Evolutionary conservation across 2,888 invertebrate species (phyloP), one percentile per base, ranked within the genome.

Genomic region (Drosophila kokeensis): DNA sequence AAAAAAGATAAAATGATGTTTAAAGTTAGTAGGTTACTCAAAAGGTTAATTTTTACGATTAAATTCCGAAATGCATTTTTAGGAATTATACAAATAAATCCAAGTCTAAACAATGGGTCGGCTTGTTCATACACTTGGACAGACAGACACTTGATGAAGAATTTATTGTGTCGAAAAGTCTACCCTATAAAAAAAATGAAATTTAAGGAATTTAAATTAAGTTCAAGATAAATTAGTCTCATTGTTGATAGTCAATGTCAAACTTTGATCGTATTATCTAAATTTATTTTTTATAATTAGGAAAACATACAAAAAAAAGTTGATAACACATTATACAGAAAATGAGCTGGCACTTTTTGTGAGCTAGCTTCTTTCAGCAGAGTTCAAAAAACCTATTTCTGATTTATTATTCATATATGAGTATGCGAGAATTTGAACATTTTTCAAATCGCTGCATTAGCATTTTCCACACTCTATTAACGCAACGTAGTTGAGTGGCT

Each of bases 401-500:
- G 24, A 50, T n/a, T n/a, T n/a, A 50, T 29, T 50, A 50, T 50
- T n/a, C 21, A 36, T 13, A 40, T 29, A 18, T 45, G 72, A 40
- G 61, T 54, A 72, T 65, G 7, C 10, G 15, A 24, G 15, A 45
- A 4, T 45, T 24, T 15, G 8, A 45, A 45, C 15, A 15, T 15
- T 15, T 8, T 45, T 45, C 45, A 45, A 24, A 21, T 2, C 40
- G n/a, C n/a, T 42, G 53, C 64, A 68, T 65, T 63, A 66, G 66
- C 24, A 72, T 68, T 77, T 73, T 78, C 82, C 76, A 84, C 84
- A 84, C 82, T 87, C 83, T 84, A 82, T 87, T 87, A 76, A 82
- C 81, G 81, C 62, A 71, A 59, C 52, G 63, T 63, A 55, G 80
- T 66, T 66, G 58, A 72, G 52, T 49, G 58, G 59, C 62, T 63